A percentile compares a stretch with the other conserved stretches of the same genome.
phyloP scores from a whole-genome alignment of 1,140 invertebrate genomes.

The Aphelenchoides fujianensis region DNA sequence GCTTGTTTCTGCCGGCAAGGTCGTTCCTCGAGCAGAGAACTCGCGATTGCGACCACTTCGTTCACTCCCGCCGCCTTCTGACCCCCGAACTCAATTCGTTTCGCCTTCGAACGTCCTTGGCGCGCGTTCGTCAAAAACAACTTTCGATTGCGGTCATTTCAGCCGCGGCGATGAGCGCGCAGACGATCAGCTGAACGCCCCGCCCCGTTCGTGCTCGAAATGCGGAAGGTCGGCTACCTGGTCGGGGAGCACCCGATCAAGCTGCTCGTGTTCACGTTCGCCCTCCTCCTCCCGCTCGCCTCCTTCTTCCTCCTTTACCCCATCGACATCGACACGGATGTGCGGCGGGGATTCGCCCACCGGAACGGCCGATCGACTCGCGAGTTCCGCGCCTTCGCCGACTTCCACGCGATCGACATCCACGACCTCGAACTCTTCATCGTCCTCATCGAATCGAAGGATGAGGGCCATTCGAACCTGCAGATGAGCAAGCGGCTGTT shows the following conservation, averaged over 20 bases:
- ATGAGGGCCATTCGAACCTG: constrained; percentile 19
- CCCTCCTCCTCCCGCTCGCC: constrained; percentile 19
- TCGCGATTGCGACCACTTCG: too few relatives aligned
- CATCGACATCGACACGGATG: constrained; percentile 30
- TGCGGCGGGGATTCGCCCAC: constrained; percentile 38
- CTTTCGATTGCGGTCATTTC: background rate
- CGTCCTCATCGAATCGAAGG: constrained; percentile 33
- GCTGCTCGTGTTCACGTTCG: constrained; percentile 20
- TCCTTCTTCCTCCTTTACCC: constrained; percentile 36
- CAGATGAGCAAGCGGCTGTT: constrained; percentile 24
- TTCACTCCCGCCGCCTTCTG: too few relatives aligned
- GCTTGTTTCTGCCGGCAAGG: too few relatives aligned
- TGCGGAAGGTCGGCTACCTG: constrained; percentile 20
- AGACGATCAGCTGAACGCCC: too few relatives aligned
- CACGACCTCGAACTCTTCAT: constrained; percentile 32
- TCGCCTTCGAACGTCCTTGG: constrained; percentile 4
- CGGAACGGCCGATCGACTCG: constrained; percentile 27
- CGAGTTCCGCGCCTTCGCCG: constrained; percentile 33
- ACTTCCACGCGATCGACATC: constrained; percentile 34
- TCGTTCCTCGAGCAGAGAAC: too few relatives aligned
- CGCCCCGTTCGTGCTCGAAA: too few relatives aligned
- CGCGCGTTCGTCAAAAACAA: background rate
- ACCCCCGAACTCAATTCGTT: too few relatives aligned
- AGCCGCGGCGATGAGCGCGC: too few relatives aligned
- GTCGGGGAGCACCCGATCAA: constrained; percentile 25